Evolutionary conservation across 2,888 invertebrate genomes (phyloP), one percentile per base, ranked within the genome.

Genomic region (Spodoptera exigua): DNA sequence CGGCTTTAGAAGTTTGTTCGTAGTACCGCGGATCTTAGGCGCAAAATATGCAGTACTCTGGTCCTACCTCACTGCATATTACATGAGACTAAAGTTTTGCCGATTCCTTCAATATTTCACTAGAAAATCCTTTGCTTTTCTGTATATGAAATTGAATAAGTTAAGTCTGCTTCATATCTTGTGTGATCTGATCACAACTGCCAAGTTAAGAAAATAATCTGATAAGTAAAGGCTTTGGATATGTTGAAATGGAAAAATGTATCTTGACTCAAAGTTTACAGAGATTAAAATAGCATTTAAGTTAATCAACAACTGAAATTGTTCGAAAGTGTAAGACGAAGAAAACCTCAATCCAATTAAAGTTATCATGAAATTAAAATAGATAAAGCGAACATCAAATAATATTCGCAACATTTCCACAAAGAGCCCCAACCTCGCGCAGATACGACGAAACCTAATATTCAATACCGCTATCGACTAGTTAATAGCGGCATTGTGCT

Each of bases 51-150:
- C 91, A 82, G 79, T 81, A 80, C 77, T 79, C 78, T 74, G 79
- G 80, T 79, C 82, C 80, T 81, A 78, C 78, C 78, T 71, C 79
- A 76, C 82, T 92, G 92, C 90, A 92, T 92, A 90, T 91, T 91
- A 89, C 90, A 92, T 92, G 91, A 92, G 90, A 79, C 80, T 83
- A 84, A 91, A 91, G 84, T 91, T 89, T 85, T 85, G 81, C 86
- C 88, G 85, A 89, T 90, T 89, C 88, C 88, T 88, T 91, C 87
- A 89, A 91, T 90, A 92, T 90, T 91, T 89, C 81, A 88, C 79
- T 83, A 84, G 83, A 83, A 90, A 89, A 88, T 85, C 84, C 78
- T 66, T 76, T 73, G 62, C 74, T 70, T 64, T 69, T 74, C 66
- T 76, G 62, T 74, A 61, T 74, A 70, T 74, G 41, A 61, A 74